Evolutionary conservation across 1,140 invertebrate genomes (phyloP).

Genomic region (Anastrepha ludens): DNA sequence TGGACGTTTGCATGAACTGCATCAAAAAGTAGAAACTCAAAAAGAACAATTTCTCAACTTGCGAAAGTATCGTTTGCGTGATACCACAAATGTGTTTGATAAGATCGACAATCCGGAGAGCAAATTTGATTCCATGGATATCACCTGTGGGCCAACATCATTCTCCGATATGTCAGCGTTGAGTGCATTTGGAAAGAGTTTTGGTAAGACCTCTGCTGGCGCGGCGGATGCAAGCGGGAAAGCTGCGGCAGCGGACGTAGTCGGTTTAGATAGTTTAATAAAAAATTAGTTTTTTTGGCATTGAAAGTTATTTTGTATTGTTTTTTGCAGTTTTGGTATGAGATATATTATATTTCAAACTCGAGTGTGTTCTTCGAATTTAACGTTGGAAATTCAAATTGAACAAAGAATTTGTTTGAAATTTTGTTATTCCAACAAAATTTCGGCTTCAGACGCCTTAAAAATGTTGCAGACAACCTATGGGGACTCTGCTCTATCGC

Average conservation of each 20-base stretch:
- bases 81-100: conserved; percentile 87
- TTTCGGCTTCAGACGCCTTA: too few species aligned
- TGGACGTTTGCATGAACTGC: conserved; percentile 86
- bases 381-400: too few species aligned
- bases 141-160: conserved; percentile 78
- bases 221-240: conserved; percentile 47
- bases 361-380: too few species aligned
- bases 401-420: too few species aligned
- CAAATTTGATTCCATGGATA: conserved; percentile 65
- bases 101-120: conserved; percentile 65
- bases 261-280: background rate
- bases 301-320: background rate
- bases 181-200: conserved; percentile 67
- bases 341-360: too few species aligned
- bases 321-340: too few species aligned
- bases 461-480: too few species aligned
- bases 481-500: too few species aligned
- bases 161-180: conserved; percentile 75
- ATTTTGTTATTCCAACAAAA: too few species aligned
- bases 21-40: conserved; percentile 83
- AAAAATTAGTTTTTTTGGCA: conserved; percentile 5
- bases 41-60: conserved; percentile 90
- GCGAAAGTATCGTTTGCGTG: conserved; percentile 85
- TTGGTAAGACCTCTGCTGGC: conserved; percentile 58
- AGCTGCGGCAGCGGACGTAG: background rate